Evolutionary conservation across 2,888 invertebrate genomes (phyloP), one percentile per base, ranked within the genome.

Genomic region (Xestobium rufovillosum): DNA sequence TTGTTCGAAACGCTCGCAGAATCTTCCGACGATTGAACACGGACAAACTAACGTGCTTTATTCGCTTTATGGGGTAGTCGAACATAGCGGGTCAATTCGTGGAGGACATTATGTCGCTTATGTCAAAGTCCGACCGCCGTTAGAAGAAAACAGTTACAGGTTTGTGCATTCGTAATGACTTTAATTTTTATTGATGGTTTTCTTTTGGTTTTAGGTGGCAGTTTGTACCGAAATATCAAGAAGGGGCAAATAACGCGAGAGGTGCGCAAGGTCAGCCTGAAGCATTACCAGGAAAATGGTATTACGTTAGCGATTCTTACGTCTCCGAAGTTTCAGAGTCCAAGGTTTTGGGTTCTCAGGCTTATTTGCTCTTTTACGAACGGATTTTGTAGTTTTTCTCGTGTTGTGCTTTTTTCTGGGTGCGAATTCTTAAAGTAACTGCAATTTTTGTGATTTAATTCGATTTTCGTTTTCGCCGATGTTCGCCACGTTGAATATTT

Each of bases 301-400:
- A 85, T 69, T 85, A 85, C 60, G 82, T 94, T 32, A 94, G 94
- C 38, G 97, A 97, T 68, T 84, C 85, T 39, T 76, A 82, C 56
- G 91, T 95, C 1, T 74, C 76, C 25, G 85, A 88, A 61, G 83
- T 87, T 14, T 72, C 75, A 38, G 87, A 91, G 63, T 77, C 80
- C 2, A 73, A 76, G 46, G 95, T 95, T 39, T 71, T 92, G 29
- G 71, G 75, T 50, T 83, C 84, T 41, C 90, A 96, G 66, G 96
- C 97, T 10, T 97, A 97, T 67, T 73, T 97, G 34, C 74, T 97
- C 25, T 98, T 97, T 69, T 97, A 97, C 66, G 95, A 96, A 67
- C 77, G 95, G 64, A 83, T 95, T 63, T 71, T 83, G 65, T 89
- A 80, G 69, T 37, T 30, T 25, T 26, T 14, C 11, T 26, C 34